Conservation (phyloP, 2,797 vertebrate species). For the Ataeniobius toweri region DNA sequence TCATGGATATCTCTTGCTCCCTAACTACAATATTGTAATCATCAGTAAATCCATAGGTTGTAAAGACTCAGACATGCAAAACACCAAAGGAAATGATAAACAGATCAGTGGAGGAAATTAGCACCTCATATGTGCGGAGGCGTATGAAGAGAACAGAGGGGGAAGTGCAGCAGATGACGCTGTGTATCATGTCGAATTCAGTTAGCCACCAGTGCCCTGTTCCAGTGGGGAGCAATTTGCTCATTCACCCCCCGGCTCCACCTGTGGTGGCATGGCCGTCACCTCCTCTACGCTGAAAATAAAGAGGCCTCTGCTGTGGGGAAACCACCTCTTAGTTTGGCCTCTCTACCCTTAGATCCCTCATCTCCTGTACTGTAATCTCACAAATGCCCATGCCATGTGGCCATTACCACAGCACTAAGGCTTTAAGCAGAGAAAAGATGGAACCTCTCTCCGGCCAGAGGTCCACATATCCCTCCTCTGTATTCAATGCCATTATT, state of each 20-base stretch:
- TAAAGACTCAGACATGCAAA: not conserved
- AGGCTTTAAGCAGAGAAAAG: constrained; percentile 74
- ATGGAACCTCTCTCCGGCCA: constrained; percentile 67
- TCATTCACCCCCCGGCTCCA: constrained; percentile 63
- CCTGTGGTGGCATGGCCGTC: constrained; percentile 36
- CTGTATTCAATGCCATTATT: constrained; percentile 76
- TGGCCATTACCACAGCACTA: constrained; percentile 72
- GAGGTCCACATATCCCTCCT: constrained; percentile 69
- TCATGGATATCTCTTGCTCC: not conserved
- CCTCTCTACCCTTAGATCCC: constrained; percentile 73
- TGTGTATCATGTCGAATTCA: constrained; percentile 46
- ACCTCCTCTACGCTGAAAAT: constrained; percentile 59
- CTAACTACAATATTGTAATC: not conserved
- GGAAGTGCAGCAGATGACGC: constrained; percentile 21
- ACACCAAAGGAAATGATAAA: constrained; percentile 12
- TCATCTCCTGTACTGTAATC: constrained; percentile 76
- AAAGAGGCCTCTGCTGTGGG: constrained; percentile 70
- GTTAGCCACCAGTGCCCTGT: constrained; percentile 44
- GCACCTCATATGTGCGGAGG: constrained; percentile 17
- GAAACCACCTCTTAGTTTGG: constrained; percentile 77
- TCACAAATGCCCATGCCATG: constrained; percentile 70
- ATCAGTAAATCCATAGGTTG: constrained; percentile 1
- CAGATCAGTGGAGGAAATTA: constrained; percentile 34
- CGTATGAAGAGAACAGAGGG: constrained; percentile 21
- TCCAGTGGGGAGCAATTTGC: constrained; percentile 73